These are phyloP conservation scores for Pocillopora meandrina DNA, from an alignment of 92 coral and sea anemone genomes.

Conservation along the genomic window DNA sequence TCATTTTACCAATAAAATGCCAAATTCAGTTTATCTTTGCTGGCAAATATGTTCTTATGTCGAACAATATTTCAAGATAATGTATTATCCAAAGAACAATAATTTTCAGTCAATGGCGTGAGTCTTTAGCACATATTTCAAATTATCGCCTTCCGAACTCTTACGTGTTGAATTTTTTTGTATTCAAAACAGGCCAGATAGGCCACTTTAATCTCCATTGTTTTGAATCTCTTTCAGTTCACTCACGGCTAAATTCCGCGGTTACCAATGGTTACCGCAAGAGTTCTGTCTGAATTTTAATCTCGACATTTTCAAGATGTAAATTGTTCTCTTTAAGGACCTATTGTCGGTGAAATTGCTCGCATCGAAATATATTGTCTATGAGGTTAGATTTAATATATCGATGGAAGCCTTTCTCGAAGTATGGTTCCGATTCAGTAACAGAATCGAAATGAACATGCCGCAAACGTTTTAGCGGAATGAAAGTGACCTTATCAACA, in stretches of 20 bases:
- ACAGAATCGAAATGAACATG: neutral
- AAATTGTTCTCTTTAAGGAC: neutral
- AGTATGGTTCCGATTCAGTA: neutral
- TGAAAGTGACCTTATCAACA: neutral
- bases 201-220: neutral
- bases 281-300: neutral
- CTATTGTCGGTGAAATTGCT: neutral
- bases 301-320: neutral
- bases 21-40: neutral
- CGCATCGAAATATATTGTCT: neutral
- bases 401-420: neutral
- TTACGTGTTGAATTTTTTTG: too few relatives aligned
- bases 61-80: neutral
- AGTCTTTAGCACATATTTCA: too few relatives aligned
- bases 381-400: neutral
- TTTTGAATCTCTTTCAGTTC: neutral
- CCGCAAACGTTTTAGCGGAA: neutral
- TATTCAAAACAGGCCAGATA: neutral
- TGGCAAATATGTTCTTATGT: neutral
- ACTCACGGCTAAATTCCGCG: neutral
- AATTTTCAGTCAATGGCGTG: too few relatives aligned
- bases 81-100: too few relatives aligned
- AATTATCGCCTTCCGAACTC: too few relatives aligned
- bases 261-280: neutral
- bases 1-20: neutral